Conservation (phyloP, 2,113 vertebrate genomes). For the Microtus montanus region DNA sequence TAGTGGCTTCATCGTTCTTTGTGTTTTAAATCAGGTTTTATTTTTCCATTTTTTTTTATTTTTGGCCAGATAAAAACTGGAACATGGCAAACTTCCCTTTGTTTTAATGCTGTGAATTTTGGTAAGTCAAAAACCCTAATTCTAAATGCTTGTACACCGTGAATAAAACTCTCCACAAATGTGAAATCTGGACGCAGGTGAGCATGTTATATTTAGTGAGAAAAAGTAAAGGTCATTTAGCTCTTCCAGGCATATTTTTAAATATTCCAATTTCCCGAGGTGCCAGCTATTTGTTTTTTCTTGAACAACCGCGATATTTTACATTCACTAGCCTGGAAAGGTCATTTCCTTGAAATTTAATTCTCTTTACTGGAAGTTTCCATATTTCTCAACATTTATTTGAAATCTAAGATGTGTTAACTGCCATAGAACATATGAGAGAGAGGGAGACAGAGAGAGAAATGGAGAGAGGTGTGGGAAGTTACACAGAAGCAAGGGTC, state of each 20-base stretch:
- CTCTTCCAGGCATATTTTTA: conserved; percentile 78
- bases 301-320: conserved; percentile 68
- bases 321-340: conserved; percentile 77
- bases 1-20: background rate
- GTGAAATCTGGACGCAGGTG: conserved; percentile 68
- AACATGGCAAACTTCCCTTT: conserved; percentile 36
- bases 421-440: conserved; percentile 11
- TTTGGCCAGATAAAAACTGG: conserved; percentile 49
- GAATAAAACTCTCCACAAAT: conserved; percentile 3
- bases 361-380: conserved; percentile 49
- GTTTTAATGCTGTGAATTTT: conserved; percentile 63
- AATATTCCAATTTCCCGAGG: conserved; percentile 74
- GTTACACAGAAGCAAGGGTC: conserved; percentile 19
- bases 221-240: conserved; percentile 82
- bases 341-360: conserved; percentile 73
- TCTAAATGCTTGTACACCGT: conserved; percentile 33
- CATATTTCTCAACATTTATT: conserved; percentile 47
- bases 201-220: conserved; percentile 75
- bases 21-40: background rate
- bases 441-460: background rate
- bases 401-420: conserved; percentile 54
- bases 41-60: background rate
- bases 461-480: background rate
- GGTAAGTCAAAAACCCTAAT: conserved; percentile 38
- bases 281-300: conserved; percentile 76